Conservation (phyloP, 2,113 vertebrate genomes). For the Hypanus sabinus region DNA sequence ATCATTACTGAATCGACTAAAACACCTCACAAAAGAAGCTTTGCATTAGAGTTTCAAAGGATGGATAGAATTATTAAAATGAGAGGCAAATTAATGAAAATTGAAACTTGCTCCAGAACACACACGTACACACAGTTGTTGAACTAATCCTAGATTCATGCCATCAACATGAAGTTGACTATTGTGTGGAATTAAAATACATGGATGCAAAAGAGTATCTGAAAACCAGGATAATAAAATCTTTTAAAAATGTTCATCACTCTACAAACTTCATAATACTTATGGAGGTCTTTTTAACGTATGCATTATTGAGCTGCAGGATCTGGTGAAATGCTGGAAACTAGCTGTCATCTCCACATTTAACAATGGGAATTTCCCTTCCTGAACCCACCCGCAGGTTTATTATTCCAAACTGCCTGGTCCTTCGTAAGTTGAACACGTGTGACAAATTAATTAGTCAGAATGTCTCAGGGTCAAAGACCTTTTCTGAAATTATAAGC, state of each 20-base stretch:
- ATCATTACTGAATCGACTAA: not conserved
- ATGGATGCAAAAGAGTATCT: not conserved
- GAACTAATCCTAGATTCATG: not conserved
- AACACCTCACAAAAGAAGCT: not conserved
- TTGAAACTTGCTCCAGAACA: not conserved
- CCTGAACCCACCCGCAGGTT: not conserved
- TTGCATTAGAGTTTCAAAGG: not conserved
- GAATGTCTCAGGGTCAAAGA: not conserved
- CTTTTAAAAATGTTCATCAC: not conserved
- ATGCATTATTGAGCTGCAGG: not conserved
- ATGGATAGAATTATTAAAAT: not conserved
- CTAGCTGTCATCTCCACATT: too few relatives aligned
- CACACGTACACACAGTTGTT: too few relatives aligned
- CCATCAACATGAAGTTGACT: not conserved
- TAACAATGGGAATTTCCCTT: not conserved
- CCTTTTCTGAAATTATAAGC: too few relatives aligned
- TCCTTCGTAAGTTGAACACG: too few relatives aligned
- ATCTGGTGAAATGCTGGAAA: not conserved
- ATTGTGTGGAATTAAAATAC: not conserved
- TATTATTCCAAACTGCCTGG: not conserved
- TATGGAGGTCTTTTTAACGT: not conserved
- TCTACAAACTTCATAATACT: not conserved
- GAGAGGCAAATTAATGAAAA: not conserved
- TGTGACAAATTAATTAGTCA: not conserved
- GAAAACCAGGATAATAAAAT: not conserved